phyloP scores from a whole-genome alignment of 2,888 invertebrate species.

The Trachelus stipa region DNA sequence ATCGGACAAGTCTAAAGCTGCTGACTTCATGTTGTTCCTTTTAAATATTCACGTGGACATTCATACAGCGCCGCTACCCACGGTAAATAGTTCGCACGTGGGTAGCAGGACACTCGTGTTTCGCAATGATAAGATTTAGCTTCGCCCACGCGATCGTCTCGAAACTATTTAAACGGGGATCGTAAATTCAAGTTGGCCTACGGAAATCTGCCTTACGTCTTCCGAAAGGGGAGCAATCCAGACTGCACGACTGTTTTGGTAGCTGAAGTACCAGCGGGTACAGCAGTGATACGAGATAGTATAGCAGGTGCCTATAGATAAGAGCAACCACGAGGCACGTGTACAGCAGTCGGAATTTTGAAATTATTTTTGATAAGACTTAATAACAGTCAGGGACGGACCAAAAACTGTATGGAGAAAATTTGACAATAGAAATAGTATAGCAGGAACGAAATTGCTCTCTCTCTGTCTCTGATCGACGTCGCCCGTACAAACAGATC shows the following conservation, averaged over 20 bases:
- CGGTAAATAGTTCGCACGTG: constrained; percentile 23
- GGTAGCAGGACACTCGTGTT: constrained; percentile 24
- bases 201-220: neutral
- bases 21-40: neutral
- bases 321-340: neutral
- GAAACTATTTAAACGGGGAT: constrained; percentile 22
- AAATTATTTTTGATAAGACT: neutral
- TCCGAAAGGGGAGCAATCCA: neutral
- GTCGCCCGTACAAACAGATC: neutral
- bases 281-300: neutral
- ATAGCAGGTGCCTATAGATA: neutral
- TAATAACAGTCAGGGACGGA: neutral
- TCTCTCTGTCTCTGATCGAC: neutral
- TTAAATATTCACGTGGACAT: neutral
- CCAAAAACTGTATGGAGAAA: neutral
- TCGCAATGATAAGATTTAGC: constrained; percentile 25
- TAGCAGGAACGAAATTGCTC: neutral
- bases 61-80: neutral
- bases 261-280: neutral
- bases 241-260: neutral
- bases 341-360: neutral
- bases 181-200: constrained; percentile 11
- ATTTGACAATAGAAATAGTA: neutral
- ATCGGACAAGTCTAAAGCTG: neutral
- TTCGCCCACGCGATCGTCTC: constrained; percentile 25